Evolutionary conservation across 1,140 invertebrate species (phyloP), one percentile per base, ranked within the genome.

Genomic region (Conus ventricosus): DNA sequence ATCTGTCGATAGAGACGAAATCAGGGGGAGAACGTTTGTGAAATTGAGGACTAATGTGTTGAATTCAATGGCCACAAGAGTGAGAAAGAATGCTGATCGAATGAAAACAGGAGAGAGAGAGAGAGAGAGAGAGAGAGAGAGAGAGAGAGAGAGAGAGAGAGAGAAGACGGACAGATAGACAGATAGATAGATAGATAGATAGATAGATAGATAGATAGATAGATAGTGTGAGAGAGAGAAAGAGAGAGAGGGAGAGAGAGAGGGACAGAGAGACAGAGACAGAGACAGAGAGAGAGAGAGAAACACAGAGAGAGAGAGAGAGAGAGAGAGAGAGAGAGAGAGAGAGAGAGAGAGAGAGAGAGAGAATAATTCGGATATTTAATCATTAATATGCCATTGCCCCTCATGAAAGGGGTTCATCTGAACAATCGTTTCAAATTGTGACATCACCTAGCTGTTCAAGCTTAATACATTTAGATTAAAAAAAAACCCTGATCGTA

Each of bases 81-180:
- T 39, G 39, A 39, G 39, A 3, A 39, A 39, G 5, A 15, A 15
- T 13, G 55, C 6, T 57, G 55, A 57, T 57, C 6, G 13, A 57
- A 13, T 39, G 39, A 78, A 10, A 51, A 51, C 8, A 5, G 51
- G 25, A 78, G 25, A 51, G 25, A 51, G 25, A 57, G 67, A 71
- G 67, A 71, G 67, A 71, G 67, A 71, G 67, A 71, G 67, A 71
- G 67, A 71, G 67, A 71, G 13, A 71, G 67, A 71, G 67, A 71
- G 67, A 71, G 67, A 71, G 13, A 71, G 67, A 71, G 67, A 71
- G 13, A 71, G 67, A 71, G 67, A 71, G 67, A 71, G 67, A 71
- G 20, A 71, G 67, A 71, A 71, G 67, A 71, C 11, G 10, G 39
- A 39, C 8, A 78, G 76, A 78, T 7, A 39, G 25, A 78, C 0